Evolutionary conservation across 2,888 invertebrate species (phyloP).

Genomic region (Drosophila rubida): DNA sequence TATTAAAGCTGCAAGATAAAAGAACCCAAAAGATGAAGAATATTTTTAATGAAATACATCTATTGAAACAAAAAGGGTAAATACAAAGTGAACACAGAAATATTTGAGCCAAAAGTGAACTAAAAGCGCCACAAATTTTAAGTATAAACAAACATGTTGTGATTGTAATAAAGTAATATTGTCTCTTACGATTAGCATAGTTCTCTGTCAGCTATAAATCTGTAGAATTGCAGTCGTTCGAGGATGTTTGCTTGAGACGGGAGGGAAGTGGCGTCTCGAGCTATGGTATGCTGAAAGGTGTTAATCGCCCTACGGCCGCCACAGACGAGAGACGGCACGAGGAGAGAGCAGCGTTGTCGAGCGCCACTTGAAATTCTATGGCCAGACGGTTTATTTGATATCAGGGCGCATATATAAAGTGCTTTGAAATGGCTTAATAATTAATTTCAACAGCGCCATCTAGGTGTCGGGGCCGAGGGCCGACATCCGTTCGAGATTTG

Average conservation of each 20-base stretch:
- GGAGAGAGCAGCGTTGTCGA: background rate
- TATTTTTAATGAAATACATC: no score
- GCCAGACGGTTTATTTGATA: conserved; percentile 53
- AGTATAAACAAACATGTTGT: no score
- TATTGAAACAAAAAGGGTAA: no score
- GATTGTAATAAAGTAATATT: no score
- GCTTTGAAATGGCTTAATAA: conserved; percentile 56
- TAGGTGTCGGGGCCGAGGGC: background rate
- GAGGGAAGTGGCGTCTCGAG: background rate
- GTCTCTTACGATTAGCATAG: no score
- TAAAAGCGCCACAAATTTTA: no score
- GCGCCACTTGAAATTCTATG: conserved; percentile 20
- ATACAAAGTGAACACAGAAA: no score
- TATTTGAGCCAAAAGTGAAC: no score
- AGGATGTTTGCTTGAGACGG: background rate
- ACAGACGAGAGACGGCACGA: background rate
- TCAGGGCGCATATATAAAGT: conserved; percentile 26
- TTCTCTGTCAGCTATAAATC: no score
- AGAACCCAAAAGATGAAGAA: no score
- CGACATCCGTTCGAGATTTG: conserved; percentile 76
- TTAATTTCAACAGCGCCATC: conserved; percentile 52
- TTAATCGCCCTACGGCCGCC: background rate
- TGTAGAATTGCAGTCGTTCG: no score
- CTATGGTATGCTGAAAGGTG: conserved; percentile 1
- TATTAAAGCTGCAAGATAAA: no score